Evolutionary conservation across 2,113 vertebrate species (phyloP).

Genomic region (Salvelinus fontinalis): DNA sequence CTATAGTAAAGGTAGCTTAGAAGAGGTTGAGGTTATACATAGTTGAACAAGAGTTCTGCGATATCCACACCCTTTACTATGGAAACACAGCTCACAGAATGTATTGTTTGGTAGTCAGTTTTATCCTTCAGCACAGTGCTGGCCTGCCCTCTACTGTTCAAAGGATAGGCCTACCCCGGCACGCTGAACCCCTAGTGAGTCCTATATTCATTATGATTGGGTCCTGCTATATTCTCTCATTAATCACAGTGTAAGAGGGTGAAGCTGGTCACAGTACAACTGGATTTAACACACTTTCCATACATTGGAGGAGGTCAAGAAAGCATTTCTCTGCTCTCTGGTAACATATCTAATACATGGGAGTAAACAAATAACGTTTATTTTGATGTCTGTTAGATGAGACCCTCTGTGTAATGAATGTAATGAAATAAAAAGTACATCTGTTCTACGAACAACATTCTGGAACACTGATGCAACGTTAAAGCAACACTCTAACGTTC

Average conservation of each 20-base stretch:
- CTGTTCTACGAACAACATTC: slow-evolving; percentile 6
- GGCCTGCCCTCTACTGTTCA: slow-evolving; percentile 87
- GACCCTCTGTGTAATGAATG: slow-evolving; percentile 5
- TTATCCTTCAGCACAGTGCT: slow-evolving; percentile 67
- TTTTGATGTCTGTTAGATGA: neutral
- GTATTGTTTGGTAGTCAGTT: neutral
- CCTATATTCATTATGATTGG: neutral
- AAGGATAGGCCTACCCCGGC: slow-evolving; percentile 34
- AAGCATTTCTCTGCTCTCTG: neutral
- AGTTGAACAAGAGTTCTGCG: neutral
- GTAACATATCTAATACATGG: neutral
- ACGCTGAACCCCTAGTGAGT: slow-evolving; percentile 35
- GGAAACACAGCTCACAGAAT: neutral
- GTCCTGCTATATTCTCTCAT: slow-evolving; percentile 1
- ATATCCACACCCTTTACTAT: neutral
- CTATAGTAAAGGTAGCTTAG: neutral
- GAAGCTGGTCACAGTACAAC: neutral
- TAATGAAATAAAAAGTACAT: slow-evolving; percentile 6
- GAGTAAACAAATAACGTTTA: neutral
- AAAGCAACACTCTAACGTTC: slow-evolving; percentile 10
- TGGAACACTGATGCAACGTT: slow-evolving; percentile 17
- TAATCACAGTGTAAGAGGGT: neutral
- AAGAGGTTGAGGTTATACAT: neutral
- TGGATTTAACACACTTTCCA: neutral
- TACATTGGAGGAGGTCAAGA: neutral